phyloP scores from a whole-genome alignment of 2,113 vertebrate genomes.

The Scomber scombrus region DNA sequence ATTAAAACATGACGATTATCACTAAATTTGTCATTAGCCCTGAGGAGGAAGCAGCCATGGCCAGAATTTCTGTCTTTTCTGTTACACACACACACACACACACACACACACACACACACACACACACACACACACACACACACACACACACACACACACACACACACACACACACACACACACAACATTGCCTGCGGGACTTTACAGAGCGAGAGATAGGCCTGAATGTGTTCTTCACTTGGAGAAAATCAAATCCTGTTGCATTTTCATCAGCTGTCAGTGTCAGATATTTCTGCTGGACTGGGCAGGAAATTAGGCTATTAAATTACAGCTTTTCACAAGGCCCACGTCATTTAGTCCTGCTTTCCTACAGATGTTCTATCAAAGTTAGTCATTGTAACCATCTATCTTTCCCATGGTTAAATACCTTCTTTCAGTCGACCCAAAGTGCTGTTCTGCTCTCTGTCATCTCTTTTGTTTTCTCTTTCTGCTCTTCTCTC shows the following conservation, averaged over 20 bases:
- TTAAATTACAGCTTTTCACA: conserved; percentile 93
- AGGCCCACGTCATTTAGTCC: conserved; percentile 84
- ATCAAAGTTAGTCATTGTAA: conserved; percentile 92
- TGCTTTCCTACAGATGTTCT: conserved; percentile 89
- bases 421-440: conserved; percentile 86
- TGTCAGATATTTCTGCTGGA: conserved; percentile 88
- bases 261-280: conserved; percentile 94
- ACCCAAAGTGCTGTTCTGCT: conserved; percentile 44
- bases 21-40: conserved; percentile 79
- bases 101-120: conserved; percentile 32
- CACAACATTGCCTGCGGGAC: conserved; percentile 66
- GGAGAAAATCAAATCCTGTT: conserved; percentile 89
- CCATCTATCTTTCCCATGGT: conserved; percentile 92
- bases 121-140: conserved; percentile 35
- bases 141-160: conserved; percentile 35
- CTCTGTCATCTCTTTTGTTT: conserved; percentile 41
- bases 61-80: conserved; percentile 46
- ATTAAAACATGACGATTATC: conserved; percentile 82
- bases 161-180: conserved; percentile 32
- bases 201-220: conserved; percentile 77
- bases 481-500: conserved; percentile 52
- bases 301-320: conserved; percentile 95
- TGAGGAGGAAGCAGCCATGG: conserved; percentile 55
- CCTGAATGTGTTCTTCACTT: conserved; percentile 87
- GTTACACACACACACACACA: conserved; percentile 23